Evolutionary conservation across 2,888 invertebrate species (phyloP).

Genomic region (Zygogramma bicolorata): DNA sequence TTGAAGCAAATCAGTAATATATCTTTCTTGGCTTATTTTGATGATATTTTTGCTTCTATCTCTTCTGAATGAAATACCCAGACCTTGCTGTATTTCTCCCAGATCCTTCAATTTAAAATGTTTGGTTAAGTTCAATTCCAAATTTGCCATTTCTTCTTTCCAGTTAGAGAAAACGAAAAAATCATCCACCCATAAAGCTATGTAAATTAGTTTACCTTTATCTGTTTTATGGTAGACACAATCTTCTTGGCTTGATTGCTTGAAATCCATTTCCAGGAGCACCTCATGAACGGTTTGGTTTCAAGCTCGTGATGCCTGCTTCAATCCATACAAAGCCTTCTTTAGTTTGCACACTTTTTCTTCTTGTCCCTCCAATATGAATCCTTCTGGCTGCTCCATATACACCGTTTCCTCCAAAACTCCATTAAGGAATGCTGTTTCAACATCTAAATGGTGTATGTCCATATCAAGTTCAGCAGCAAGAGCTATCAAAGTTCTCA

Average conservation of each 20-base stretch:
- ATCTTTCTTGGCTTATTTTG: constrained; percentile 36
- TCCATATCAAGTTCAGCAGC: too few relatives aligned
- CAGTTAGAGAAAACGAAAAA: neutral
- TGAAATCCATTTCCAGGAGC: neutral
- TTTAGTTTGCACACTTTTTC: neutral
- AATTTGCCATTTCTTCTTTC: neutral
- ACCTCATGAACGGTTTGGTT: neutral
- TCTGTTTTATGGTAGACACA: neutral
- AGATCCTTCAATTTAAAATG: neutral
- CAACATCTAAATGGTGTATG: too few relatives aligned
- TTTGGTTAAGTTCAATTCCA: neutral
- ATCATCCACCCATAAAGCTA: neutral
- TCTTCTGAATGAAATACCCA: neutral
- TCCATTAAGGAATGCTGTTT: neutral
- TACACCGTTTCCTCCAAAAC: neutral
- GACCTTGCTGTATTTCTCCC: neutral
- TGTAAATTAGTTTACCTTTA: neutral
- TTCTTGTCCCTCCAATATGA: neutral
- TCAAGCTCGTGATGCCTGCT: neutral
- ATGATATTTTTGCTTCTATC: neutral
- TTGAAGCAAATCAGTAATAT: constrained; percentile 32
- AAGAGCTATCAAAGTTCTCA: too few relatives aligned
- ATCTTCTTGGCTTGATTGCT: neutral
- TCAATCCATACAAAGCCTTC: neutral
- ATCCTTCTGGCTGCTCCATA: neutral